phyloP scores from a whole-genome alignment of 2,797 vertebrate species.

The Phrynocephalus forsythii region DNA sequence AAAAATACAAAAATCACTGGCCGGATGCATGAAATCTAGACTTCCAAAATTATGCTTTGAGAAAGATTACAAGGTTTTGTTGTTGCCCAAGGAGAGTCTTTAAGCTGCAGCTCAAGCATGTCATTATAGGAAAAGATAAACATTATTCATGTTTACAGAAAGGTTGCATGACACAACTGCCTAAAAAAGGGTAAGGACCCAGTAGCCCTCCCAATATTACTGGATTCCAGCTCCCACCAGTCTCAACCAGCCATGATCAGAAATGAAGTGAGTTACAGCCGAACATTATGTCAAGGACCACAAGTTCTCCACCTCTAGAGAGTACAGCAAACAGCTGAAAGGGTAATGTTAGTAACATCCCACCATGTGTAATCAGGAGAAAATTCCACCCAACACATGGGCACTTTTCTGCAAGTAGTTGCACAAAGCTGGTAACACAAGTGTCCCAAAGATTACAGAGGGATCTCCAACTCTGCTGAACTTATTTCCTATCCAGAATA shows the following conservation, averaged over 20 bases:
- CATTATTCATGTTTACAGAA: background rate
- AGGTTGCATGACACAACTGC: background rate
- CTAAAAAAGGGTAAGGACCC: background rate
- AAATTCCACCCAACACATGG: no score
- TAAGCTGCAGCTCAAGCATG: background rate
- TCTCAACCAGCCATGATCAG: background rate
- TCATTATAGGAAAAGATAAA: background rate
- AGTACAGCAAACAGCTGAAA: background rate
- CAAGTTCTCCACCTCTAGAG: background rate
- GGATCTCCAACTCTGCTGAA: no score
- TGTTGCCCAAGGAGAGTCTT: background rate
- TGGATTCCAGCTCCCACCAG: background rate
- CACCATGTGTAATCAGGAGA: background rate
- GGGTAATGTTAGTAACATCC: background rate
- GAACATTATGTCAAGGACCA: background rate
- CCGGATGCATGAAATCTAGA: background rate
- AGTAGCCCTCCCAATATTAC: background rate
- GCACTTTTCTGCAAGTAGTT: no score
- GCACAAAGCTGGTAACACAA: no score
- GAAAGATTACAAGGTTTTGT: background rate
- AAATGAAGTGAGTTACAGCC: no score
- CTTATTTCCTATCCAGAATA: slow-evolving; percentile 47
- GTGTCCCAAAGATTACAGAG: no score
- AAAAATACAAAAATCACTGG: background rate
- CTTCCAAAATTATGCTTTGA: background rate